Conservation (phyloP, 1,140 invertebrate genomes). For the Caenorhabditis remanei region DNA sequence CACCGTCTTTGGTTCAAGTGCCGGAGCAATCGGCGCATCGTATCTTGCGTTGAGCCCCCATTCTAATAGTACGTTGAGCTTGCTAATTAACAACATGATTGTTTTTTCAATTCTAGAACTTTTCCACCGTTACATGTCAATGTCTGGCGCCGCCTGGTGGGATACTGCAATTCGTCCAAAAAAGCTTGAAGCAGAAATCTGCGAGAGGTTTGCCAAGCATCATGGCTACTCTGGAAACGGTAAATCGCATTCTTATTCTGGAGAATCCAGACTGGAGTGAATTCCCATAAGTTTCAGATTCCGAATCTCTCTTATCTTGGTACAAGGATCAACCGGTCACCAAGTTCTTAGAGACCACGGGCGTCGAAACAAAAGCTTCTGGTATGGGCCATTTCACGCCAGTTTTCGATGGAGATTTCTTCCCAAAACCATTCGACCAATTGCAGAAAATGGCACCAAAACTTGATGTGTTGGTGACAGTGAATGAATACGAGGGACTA, state of each 20-base stretch:
- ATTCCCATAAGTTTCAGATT: slow-evolving; percentile 44
- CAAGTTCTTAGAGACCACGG: background rate
- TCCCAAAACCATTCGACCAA: slow-evolving; percentile 69
- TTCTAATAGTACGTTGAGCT: slow-evolving; percentile 81
- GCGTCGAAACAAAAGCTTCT: background rate
- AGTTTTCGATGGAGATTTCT: slow-evolving; percentile 71
- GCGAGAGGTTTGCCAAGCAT: slow-evolving; percentile 8
- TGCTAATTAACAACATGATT: background rate
- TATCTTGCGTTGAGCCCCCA: slow-evolving; percentile 88
- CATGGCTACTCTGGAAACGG: slow-evolving; percentile 49
- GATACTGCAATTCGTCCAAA: slow-evolving; percentile 66
- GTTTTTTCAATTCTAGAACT: slow-evolving; percentile 55
- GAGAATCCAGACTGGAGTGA: no score
- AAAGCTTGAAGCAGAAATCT: slow-evolving; percentile 32
- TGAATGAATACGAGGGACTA: slow-evolving; percentile 70
- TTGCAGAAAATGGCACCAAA: slow-evolving; percentile 67
- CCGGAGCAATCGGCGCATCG: slow-evolving; percentile 86
- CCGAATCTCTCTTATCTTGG: background rate
- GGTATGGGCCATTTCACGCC: slow-evolving; percentile 25
- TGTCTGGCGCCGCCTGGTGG: slow-evolving; percentile 68
- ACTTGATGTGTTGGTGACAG: slow-evolving; percentile 66
- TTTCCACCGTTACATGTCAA: slow-evolving; percentile 71
- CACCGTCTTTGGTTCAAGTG: slow-evolving; percentile 81
- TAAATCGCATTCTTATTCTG: background rate
- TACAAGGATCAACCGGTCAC: background rate